Evolutionary conservation across 2,113 vertebrate species (phyloP).

Genomic region (Madoqua kirkii): DNA sequence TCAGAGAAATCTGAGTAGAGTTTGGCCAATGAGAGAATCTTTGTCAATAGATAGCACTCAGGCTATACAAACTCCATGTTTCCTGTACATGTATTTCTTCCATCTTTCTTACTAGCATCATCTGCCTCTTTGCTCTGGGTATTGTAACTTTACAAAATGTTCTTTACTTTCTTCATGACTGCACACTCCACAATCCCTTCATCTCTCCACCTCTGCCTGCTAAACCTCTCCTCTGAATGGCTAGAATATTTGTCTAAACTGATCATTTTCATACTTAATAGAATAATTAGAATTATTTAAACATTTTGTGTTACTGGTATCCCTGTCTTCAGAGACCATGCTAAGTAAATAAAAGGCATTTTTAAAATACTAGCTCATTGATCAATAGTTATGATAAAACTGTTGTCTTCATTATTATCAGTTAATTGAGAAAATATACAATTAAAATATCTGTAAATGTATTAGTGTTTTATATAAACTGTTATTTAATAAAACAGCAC

Average conservation of each 20-base stretch:
- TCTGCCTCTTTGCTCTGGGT: neutral
- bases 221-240: neutral
- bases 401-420: neutral
- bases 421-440: neutral
- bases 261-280: neutral
- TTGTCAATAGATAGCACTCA: neutral
- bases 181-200: neutral
- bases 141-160: neutral
- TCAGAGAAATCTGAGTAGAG: neutral
- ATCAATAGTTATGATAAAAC: neutral
- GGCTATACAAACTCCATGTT: neutral
- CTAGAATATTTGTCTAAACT: neutral
- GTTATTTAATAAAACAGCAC: neutral
- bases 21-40: neutral
- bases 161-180: neutral
- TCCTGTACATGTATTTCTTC: neutral
- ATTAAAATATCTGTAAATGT: neutral
- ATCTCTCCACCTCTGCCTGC: neutral
- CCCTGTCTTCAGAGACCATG: neutral
- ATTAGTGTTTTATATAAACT: neutral
- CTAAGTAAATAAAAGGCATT: neutral
- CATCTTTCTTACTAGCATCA: neutral
- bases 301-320: neutral
- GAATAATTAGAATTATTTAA: neutral
- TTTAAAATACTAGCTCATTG: neutral